Base-by-base conservation (phyloP, 2,888 invertebrate genomes). In the Microdon myrmicae region DNA sequence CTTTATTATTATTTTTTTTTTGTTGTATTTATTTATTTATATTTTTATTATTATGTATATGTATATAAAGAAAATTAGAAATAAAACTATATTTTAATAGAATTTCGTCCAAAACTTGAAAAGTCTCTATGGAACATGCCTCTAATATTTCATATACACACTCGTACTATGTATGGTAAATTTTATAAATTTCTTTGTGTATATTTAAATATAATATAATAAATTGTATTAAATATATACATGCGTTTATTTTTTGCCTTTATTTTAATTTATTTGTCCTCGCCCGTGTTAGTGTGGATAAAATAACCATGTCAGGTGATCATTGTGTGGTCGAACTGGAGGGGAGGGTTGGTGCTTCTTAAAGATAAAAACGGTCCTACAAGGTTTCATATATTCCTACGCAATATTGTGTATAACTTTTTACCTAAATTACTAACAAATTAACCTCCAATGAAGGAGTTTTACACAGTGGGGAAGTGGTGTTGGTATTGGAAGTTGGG, bases 101-200 rank as follows among this genome's bases (percentile, higher is more conserved):
- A 64, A 64, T 43, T 64, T 53, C 58, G 64, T 53, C 64, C 58
- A 64, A 51, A 64, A 64, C 58, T 64, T 51, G 51, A 64, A 64
- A 58, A 64, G 31, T 53, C 58, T 49, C 64, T 43, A 58, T 64
- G 64, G 64, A 64, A 58, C 51, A 58, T 64, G 64, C 64, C 64
- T 64, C 64, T 64, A 29, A 58, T 64, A 51, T 47, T 53, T 58
- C 58, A 61, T 61, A 64, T 64, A 64, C 56, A n/a, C n/a, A 64
- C 22, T 39, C 43, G 44, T 29, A 29, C 38, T 45, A 53, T 56
- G 41, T 56, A 45, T 47, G 45, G 12, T 45, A 13, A 37, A 14
- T 35, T 20, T 41, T 51, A 64, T 51, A 58, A 58, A 64, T 58
- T 64, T n/a, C n/a, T n/a, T 58, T 58, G 58, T 58, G 41, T 64